Evolutionary conservation across 2,113 vertebrate genomes (phyloP), one percentile per base, ranked within the genome.

Genomic region (Pterocles orientalis): DNA sequence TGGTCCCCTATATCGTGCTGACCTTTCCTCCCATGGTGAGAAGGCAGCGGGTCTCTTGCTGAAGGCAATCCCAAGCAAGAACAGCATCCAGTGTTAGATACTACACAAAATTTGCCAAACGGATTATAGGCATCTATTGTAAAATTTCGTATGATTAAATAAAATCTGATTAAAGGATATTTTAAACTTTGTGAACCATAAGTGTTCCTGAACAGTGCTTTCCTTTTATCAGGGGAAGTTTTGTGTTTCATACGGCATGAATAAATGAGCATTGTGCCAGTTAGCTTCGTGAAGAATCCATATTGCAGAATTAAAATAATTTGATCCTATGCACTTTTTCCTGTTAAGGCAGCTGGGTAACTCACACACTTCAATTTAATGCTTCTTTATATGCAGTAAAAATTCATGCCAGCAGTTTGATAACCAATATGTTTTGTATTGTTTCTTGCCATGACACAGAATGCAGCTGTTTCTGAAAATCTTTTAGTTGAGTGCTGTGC

Each of bases 361-460:
- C 58, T 93, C 5, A 0, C 69, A 47, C 25, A 33, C 48, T 84
- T 73, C 73, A 94, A 86, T 93, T 79, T 47, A 95, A 54, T 92
- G 65, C 60, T 86, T 76, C 70, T 91, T 83, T 85, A 58, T 88
- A 57, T 6, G 43, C 86, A 82, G 72, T 93, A 91, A 95, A 93
- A 92, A 89, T 83, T 76, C 88, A 24, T 91, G 53, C 88, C 77
- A 86, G 69, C 39, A 16, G 1, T 82, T 96, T 9, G 0, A 78
- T 92, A 92, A 62, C 69, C 82, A 69, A 13, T 86, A 94, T 82
- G 69, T 93, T 94, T 84, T 84, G 12, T 83, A 23, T 69, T 91
- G 39, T 78, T 96, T 88, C 69, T 83, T 84, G 39, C 80, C 76
- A 14, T 93, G 88, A 64, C 47, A 77, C 14, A 82, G 51, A 92